Evolutionary conservation across 2,113 vertebrate species (phyloP).

Genomic region (Leucopsar rothschildi): DNA sequence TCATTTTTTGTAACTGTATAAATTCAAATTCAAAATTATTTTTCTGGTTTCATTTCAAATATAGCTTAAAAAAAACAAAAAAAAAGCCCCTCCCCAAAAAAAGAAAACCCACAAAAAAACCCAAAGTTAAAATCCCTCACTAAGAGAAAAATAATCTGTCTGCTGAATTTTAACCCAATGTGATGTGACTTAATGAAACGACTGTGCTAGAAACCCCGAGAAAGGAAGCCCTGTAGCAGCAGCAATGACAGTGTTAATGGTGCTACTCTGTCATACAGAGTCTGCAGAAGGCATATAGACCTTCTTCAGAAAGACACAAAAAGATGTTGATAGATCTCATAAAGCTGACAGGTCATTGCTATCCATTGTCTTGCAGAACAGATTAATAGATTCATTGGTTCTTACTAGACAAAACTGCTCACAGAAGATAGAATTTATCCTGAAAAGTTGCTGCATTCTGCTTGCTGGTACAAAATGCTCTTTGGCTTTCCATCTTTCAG

Average conservation of each 20-base stretch:
- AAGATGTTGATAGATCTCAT: neutral
- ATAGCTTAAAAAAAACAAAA: neutral
- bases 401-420: slow-evolving; percentile 47
- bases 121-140: neutral
- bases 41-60: neutral
- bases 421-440: slow-evolving; percentile 28
- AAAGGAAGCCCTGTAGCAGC: neutral
- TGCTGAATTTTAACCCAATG: neutral
- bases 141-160: neutral
- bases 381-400: slow-evolving; percentile 43
- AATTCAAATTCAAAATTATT: neutral
- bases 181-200: neutral
- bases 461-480: slow-evolving; percentile 45
- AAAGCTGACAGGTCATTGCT: neutral
- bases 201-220: neutral
- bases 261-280: neutral
- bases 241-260: neutral
- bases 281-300: neutral
- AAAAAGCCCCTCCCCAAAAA: neutral
- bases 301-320: neutral
- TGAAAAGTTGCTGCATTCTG: slow-evolving; percentile 42
- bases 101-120: neutral
- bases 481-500: slow-evolving; percentile 26
- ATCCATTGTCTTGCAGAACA: slow-evolving; percentile 19
- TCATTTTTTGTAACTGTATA: neutral